Base-by-base conservation (phyloP, 2,113 vertebrate genomes). In the Blennius ocellaris region DNA sequence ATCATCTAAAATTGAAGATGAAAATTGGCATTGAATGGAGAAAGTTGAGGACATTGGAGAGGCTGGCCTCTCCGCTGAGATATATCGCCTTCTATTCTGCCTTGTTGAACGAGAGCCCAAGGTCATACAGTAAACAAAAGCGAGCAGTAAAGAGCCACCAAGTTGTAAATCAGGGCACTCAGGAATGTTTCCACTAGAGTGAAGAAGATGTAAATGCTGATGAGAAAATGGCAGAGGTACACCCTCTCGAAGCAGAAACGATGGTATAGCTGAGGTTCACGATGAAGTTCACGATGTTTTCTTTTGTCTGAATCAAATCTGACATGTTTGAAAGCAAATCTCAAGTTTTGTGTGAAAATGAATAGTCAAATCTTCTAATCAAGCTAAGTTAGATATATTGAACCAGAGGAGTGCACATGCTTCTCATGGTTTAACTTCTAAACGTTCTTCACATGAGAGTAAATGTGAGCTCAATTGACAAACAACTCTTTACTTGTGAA, bases 91-190 rank as follows among this genome's bases (percentile, higher is more conserved):
- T 67, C 79, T 79, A 80, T 53, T 67, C 53, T 73, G 80, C 87
- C 92, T 94, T 93, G 89, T 89, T 93, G 89, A 88, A 87, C 75
- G 5, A 49, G 38, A 70, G 81, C 89, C 81, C 79, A 49, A 83
- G 87, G 75, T 79, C 57, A 55, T 83, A 83, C 88, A 85, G 87
- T 92, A 94, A 93, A 93, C 90, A 91, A 89, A 89, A 77, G 81
- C 62, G 36, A 21, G 75, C 83, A 54, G 81, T 87, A 86, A 92
- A 90, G 86, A 14, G 51, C 78, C 73, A 80, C 83, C n/a, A 55
- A 54, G 78, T 67, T 70, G 82, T 92, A 92, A 92, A 91, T 92
- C 87, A 82, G 73, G 76, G 54, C 54, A 41, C 70, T 74, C 36
- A 4, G 74, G 71, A 92, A 87, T 85, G 75, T 90, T 92, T 91